These are phyloP conservation scores for Smithornis capensis DNA, from an alignment of 2,113 vertebrate species.

Conservation along the genomic window DNA sequence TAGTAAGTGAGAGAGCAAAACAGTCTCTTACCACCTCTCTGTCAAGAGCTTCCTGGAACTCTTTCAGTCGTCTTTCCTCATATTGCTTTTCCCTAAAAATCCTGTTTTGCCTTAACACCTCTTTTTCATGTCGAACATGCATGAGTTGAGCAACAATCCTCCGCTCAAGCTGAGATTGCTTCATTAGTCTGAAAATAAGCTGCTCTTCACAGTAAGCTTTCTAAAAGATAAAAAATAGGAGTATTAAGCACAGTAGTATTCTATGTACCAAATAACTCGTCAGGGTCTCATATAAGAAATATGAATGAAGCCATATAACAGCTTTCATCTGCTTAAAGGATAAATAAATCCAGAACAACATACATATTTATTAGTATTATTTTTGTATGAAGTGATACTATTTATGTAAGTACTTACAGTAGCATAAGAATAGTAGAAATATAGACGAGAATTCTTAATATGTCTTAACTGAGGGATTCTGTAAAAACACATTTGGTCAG, in stretches of 20 bases:
- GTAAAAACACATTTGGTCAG: neutral
- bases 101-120: slow-evolving; percentile 86
- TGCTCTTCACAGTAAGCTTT: slow-evolving; percentile 82
- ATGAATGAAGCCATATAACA: neutral
- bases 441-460: neutral
- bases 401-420: neutral
- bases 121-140: slow-evolving; percentile 87
- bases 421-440: neutral
- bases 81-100: slow-evolving; percentile 88
- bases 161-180: slow-evolving; percentile 88
- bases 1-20: neutral
- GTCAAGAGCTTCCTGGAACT: slow-evolving; percentile 87
- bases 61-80: slow-evolving; percentile 82
- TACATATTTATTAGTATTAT: neutral
- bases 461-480: neutral
- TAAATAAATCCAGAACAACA: neutral
- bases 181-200: slow-evolving; percentile 84
- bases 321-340: neutral
- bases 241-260: neutral
- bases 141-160: slow-evolving; percentile 87
- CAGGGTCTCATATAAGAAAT: neutral
- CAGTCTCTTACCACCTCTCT: slow-evolving; percentile 82
- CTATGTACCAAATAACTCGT: neutral
- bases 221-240: slow-evolving; percentile 62
- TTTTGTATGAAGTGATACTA: neutral